Evolutionary conservation across 1,140 invertebrate genomes (phyloP).

Genomic region (Meloidogyne chitwoodi): DNA sequence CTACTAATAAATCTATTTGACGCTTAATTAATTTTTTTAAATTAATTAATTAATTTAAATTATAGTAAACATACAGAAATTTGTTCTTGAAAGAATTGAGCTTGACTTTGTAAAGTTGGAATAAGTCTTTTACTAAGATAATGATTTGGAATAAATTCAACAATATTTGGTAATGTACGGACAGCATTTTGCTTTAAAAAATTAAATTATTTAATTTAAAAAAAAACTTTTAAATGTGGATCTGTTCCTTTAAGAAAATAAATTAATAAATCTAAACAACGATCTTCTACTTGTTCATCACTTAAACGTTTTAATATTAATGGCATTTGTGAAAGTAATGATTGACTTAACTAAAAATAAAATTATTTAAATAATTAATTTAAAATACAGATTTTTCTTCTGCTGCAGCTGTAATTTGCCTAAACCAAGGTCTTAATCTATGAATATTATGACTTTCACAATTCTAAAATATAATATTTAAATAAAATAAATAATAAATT

Average conservation of each 20-base stretch:
- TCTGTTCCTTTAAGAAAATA: constrained; percentile 34
- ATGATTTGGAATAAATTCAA: constrained; percentile 48
- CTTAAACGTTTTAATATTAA: constrained; percentile 42
- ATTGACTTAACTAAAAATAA: constrained; percentile 26
- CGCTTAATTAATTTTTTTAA: constrained; percentile 31
- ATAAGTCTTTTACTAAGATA: constrained; percentile 50
- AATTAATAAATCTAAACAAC: constrained; percentile 39
- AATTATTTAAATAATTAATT: background rate
- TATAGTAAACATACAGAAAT: constrained; percentile 37
- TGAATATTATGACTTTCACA: constrained; percentile 58
- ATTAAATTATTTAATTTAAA: background rate
- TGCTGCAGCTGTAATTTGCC: constrained; percentile 43
- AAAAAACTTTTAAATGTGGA: constrained; percentile 29
- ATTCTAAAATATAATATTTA: background rate
- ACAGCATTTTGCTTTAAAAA: constrained; percentile 50
- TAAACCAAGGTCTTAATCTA: constrained; percentile 52
- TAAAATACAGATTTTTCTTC: constrained; percentile 22
- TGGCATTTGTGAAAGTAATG: constrained; percentile 40
- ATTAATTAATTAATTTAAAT: background rate
- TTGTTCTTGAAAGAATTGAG: constrained; percentile 51
- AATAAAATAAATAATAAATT: background rate
- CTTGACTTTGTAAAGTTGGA: constrained; percentile 41
- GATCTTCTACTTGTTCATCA: constrained; percentile 46
- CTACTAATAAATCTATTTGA: constrained; percentile 53
- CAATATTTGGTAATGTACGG: constrained; percentile 43